Evolutionary conservation across 2,888 invertebrate species (phyloP), one percentile per base, ranked within the genome.

Genomic region (Zaprionus obscuricornis): DNA sequence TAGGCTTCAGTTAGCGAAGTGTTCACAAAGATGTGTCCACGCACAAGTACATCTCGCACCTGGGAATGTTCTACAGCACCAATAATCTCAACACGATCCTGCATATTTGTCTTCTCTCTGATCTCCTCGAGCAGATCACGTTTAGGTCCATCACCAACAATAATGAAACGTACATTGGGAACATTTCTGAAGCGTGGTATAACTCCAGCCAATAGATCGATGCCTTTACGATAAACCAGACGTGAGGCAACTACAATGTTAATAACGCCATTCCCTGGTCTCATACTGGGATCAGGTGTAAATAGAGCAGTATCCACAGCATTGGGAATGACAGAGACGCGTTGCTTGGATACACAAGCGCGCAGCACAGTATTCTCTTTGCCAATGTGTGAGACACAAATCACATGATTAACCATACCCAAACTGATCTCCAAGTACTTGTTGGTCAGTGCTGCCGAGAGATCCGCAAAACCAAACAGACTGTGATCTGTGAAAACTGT

Each of bases 1-100:
- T 99, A 99, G 6, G 99, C 99, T 90, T 99, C 99, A 0, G 99
- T 99, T 42, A 99, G 91, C 1, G 99, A 99, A 6, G 99, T 98
- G 89, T 99, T 99, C 34, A 99, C 92, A 91, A 99, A 98, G 86
- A 99, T 98, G 89, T 99, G 97, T 0, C 99, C 99, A 89, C 95
- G 94, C 1, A 96, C 95, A 37, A 99, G 91, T 33, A 98, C 95
- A 90, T 96, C 93, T 0, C 87, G 87, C 13, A 96, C 95, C 92
- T 97, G 92, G 2, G 95, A 94, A 92, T 99, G 99, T 83, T 97
- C 95, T 49, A 99, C 92, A 69, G 96, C 94, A 3, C 99, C 99
- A 46, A 98, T 91, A 65, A 99, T 91, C 22, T 94, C 94, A 0
- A 99, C 96, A 86, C 97, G 92, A 81, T 97, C 95, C 86, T 97